phyloP scores from a whole-genome alignment of 2,888 invertebrate species.

The Cacoxenus indagator region DNA sequence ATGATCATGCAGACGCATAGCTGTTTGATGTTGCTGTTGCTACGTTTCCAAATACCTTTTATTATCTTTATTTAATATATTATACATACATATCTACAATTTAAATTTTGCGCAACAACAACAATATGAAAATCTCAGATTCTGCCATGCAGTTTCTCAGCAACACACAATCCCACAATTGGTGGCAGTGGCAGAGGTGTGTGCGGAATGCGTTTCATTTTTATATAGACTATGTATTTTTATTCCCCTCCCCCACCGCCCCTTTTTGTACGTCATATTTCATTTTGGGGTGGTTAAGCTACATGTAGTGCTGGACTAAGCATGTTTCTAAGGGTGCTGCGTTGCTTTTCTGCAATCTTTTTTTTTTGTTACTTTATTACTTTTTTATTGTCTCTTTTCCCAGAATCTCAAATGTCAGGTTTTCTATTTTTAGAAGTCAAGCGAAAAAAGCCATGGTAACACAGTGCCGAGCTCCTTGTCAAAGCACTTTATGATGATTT shows the following conservation, averaged over 20 bases:
- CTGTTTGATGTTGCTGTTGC: slow-evolving; percentile 8
- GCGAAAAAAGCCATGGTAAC: neutral
- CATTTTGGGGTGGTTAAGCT: neutral
- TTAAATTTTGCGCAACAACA: too few relatives aligned
- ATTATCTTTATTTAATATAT: slow-evolving; percentile 20
- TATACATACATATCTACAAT: too few relatives aligned
- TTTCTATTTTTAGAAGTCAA: neutral
- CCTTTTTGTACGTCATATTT: too few relatives aligned
- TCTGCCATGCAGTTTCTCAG: too few relatives aligned
- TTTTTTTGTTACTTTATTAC: too few relatives aligned
- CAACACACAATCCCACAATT: neutral
- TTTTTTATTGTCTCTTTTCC: neutral
- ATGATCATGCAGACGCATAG: slow-evolving; percentile 23
- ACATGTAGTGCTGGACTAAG: neutral
- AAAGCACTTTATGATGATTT: neutral
- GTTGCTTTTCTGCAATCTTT: neutral
- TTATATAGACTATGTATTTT: too few relatives aligned
- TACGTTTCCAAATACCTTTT: slow-evolving; percentile 18
- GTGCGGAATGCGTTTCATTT: neutral
- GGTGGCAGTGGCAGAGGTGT: neutral
- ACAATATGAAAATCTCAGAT: too few relatives aligned
- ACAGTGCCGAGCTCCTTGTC: neutral
- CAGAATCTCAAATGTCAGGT: too few relatives aligned
- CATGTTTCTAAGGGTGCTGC: neutral
- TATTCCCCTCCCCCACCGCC: too few relatives aligned